Conservation (phyloP, 2,113 vertebrate species). For the Globicephala melas region DNA sequence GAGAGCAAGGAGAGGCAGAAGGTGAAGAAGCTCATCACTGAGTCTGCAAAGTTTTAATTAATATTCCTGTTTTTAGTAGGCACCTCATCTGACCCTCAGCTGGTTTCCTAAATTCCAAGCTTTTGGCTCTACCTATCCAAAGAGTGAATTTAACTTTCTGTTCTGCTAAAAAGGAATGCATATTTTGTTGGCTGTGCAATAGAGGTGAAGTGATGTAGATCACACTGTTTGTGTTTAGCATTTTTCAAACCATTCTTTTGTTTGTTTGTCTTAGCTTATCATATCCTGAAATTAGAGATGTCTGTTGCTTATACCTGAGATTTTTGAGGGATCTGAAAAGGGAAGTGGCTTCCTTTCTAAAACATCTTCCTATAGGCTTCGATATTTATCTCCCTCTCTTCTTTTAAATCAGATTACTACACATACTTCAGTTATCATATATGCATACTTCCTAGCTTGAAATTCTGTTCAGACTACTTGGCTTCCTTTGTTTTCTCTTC, state of each 20-base stretch:
- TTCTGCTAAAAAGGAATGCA: background rate
- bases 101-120: background rate
- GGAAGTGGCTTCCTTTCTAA: background rate
- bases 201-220: background rate
- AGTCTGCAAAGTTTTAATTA: background rate
- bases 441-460: background rate
- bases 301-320: background rate
- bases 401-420: background rate
- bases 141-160: background rate
- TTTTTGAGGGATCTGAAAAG: background rate
- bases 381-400: background rate
- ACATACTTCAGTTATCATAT: no score
- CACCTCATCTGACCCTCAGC: no score
- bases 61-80: background rate
- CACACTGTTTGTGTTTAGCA: background rate
- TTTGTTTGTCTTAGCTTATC: background rate
- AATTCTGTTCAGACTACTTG: background rate
- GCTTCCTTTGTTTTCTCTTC: background rate
- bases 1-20: background rate
- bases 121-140: background rate
- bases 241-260: background rate
- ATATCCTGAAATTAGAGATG: background rate
- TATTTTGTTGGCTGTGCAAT: background rate
- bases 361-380: background rate
- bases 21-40: background rate